Base-by-base conservation (phyloP, 2,888 invertebrate species). In the Cordylochernes scorpioides region DNA sequence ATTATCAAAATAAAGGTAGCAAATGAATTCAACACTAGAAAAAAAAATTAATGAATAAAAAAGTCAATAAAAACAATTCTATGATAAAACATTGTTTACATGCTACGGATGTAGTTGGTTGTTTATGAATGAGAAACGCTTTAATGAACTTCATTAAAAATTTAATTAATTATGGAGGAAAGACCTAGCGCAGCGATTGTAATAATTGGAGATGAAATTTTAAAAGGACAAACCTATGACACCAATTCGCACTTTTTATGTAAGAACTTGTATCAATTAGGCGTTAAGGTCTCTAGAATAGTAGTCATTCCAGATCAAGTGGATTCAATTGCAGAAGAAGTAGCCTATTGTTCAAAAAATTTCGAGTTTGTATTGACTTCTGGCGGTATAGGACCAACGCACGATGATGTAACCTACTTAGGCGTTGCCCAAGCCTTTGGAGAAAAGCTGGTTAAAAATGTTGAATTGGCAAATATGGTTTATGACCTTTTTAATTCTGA, bases 361-460 rank as follows among this genome's bases (percentile, higher is more conserved):
- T 71, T 55, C 46, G 61, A 63, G 25, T 63, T 65, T 51, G 71
- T 73, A 6, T 58, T 73, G 32, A 72, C 73, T 1, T 62, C 69
- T 1, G 73, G 73, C 13, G 73, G 73, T 17, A 65, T 72, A 35
- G 72, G 72, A 9, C 71, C 71, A 2, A 72, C 72, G 10, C 71
- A 72, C 48, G 72, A 72, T 52, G 72, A 72, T 49, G 56, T 68
- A 42, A 72, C 72, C 2, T 71, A 65, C 52, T 64, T 66, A 57
- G 70, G 69, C 51, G 56, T 58, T 4, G 59, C 59, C 3, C 47
- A 48, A 35, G 60, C 60, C 3, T 59, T 61, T 43, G 43, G 46
- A 28, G 53, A 55, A 27, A 41, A 44, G 8, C 35, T 53, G 3
- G 40, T 43, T 18, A 44, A 50, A 13, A 51, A 57, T 37, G 49